Evolutionary conservation across 2,797 vertebrate genomes (phyloP), one percentile per base, ranked within the genome.

Genomic region (Cossypha dichroa): DNA sequence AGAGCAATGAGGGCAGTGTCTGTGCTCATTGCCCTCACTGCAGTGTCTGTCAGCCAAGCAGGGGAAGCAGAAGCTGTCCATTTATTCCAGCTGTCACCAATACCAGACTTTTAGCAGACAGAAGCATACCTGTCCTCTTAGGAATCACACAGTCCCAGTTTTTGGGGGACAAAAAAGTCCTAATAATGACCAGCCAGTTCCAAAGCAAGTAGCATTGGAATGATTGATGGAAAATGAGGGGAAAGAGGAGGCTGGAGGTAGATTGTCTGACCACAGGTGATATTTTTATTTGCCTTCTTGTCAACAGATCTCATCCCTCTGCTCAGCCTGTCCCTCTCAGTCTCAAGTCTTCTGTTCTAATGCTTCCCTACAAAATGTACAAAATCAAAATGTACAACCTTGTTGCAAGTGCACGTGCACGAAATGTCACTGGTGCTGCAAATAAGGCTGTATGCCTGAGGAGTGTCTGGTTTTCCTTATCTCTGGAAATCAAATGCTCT

Each of bases 371-470:
- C 23, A 31, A 15, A 48, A 26, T 34, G 46, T 25, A 26, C 46
- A 25, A 25, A 48, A 48, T 48, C 23, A 48, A 48, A 48, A 8
- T 11, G 13, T 12, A 15, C 13, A 59, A 15, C 62, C 15, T 31
- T 7, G 17, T 49, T 49, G 13, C 0, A 0, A 19, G 28, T 41
- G 52, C n/a, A 22, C 2, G 1, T 18, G 38, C 69, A 54, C 11
- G 0, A 49, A 23, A 17, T 36, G 29, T 18, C 60, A 8, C 63
- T 40, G 36, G 41, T 38, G 36, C 33, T 83, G 60, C 33, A 63
- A 8, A 26, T 10, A 8, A 54, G 31, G 25, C 2, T 19, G 16
- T 75, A 34, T 55, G 20, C 51, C 43, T 56, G 48, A 54, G 15
- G 28, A 29, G 52, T 31, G 13, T 6, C 22, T 77, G 63, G 59